Percentiles rank a stretch among this genome's conserved stretches.
These are phyloP conservation scores for Tauraco hartlaubi DNA, from an alignment of 2,797 vertebrate genomes.

Conservation along the genomic window DNA sequence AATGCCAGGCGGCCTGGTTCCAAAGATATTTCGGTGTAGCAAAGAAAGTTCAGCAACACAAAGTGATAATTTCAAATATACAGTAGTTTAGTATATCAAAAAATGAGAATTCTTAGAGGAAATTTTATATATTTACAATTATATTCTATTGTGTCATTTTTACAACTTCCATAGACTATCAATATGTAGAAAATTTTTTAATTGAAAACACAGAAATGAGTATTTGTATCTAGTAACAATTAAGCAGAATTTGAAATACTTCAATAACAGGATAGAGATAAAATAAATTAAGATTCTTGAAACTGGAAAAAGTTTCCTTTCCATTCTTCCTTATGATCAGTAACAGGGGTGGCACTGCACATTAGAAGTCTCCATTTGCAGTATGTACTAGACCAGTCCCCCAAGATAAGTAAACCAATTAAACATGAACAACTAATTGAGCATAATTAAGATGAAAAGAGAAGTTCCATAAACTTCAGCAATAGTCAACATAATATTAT, in stretches of 20 bases:
- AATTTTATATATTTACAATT: neutral
- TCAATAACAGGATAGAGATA: neutral
- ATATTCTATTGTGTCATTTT: neutral
- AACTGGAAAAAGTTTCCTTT: neutral
- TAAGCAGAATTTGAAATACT: neutral
- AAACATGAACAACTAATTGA: neutral
- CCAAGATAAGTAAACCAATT: neutral
- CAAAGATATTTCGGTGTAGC: neutral
- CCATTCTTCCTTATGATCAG: neutral
- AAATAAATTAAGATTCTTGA: neutral
- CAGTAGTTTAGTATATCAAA: neutral
- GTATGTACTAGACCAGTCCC: neutral
- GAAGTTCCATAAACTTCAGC: neutral
- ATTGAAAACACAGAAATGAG: neutral
- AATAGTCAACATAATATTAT: neutral
- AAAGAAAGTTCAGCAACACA: neutral
- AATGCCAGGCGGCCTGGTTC: neutral
- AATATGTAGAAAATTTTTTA: neutral
- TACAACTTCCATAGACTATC: neutral
- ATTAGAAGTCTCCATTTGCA: neutral
- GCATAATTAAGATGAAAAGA: neutral
- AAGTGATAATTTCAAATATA: neutral
- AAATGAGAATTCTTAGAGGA: neutral
- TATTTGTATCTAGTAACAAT: neutral
- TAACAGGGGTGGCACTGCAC: neutral